Percentiles rank a stretch among this genome's conserved stretches.
phyloP scores from a whole-genome alignment of 2,797 vertebrate genomes.

The Poecilia velifera region DNA sequence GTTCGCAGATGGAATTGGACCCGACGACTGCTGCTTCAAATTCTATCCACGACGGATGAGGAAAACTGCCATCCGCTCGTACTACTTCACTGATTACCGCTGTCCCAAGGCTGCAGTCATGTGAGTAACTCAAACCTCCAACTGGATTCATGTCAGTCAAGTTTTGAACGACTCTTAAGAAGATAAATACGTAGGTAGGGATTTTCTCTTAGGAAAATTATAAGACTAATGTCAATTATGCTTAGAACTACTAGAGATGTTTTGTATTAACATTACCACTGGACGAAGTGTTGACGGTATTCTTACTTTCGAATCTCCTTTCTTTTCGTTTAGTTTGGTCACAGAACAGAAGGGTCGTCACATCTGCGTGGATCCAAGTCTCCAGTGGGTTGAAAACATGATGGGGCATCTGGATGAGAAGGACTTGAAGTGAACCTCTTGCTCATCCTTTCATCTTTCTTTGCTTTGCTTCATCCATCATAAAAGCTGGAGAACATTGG shows the following conservation, averaged over 20 bases:
- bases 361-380: conserved; percentile 39
- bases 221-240: background rate
- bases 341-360: background rate
- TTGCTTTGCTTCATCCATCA: background rate
- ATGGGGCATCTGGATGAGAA: conserved; percentile 18
- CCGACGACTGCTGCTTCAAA: conserved; percentile 52
- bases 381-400: conserved; percentile 30
- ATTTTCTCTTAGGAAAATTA: too few species aligned
- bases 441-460: background rate
- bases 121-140: background rate
- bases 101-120: conserved; percentile 25
- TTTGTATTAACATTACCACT: background rate
- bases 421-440: background rate
- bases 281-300: background rate
- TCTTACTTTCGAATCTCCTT: background rate
- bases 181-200: background rate
- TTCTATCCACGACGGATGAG: background rate
- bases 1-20: conserved; percentile 8
- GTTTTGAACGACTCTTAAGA: background rate
- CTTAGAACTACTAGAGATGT: background rate
- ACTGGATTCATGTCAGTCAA: background rate
- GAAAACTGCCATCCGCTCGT: rapidly evolving
- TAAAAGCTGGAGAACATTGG: background rate
- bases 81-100: conserved; percentile 5
- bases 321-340: conserved; percentile 43